phyloP scores from a whole-genome alignment of 2,113 vertebrate genomes.

The Ceratotherium simum region DNA sequence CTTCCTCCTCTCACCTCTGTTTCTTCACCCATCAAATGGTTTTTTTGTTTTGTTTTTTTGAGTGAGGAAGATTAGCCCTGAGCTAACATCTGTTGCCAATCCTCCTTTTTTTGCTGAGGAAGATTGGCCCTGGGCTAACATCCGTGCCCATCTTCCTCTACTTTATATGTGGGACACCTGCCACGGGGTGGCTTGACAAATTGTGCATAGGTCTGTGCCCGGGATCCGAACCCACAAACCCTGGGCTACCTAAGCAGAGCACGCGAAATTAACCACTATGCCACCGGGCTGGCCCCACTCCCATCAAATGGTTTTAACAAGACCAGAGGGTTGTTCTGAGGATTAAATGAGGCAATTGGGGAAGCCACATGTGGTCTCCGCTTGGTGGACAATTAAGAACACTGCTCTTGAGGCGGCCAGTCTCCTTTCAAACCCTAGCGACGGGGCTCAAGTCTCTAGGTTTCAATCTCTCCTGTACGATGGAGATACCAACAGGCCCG shows the following conservation, averaged over 20 bases:
- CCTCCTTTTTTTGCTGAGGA: too few species aligned
- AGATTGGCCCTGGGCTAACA: too few species aligned
- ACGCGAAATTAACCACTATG: too few species aligned
- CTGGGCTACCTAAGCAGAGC: too few species aligned
- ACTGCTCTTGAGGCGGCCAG: neutral
- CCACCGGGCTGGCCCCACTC: too few species aligned
- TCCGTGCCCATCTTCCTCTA: too few species aligned
- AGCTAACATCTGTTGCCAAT: too few species aligned
- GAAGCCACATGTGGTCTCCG: neutral
- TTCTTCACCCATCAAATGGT: neutral
- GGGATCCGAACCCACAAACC: too few species aligned
- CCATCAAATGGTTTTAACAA: neutral
- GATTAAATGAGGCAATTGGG: neutral
- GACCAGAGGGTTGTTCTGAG: neutral
- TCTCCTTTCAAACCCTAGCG: neutral
- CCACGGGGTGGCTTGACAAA: too few species aligned
- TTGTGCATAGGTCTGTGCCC: too few species aligned
- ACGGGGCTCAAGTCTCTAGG: neutral
- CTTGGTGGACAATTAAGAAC: neutral
- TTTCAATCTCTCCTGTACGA: neutral
- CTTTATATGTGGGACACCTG: too few species aligned
- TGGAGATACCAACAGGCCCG: neutral
- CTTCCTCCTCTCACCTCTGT: neutral
- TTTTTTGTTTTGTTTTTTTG: neutral
- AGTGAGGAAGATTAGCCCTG: too few species aligned